Percentiles rank a stretch among this genome's conserved stretches.
These are phyloP conservation scores for Callyntrura guangdongensis DNA, from an alignment of 2,888 invertebrate species.

Conservation along the genomic window DNA sequence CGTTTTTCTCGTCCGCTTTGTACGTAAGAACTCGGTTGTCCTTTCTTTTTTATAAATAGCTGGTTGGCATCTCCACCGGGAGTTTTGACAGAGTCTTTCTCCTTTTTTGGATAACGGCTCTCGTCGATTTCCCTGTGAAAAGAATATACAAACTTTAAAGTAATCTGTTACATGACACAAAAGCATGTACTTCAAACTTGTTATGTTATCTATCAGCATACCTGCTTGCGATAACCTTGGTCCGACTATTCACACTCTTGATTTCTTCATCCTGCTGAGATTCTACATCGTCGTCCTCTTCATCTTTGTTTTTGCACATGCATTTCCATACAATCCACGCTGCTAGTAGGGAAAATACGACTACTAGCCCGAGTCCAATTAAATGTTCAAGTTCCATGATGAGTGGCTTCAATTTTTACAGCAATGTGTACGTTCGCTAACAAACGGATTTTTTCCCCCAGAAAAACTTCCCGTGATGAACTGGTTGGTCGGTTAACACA, in stretches of 20 bases:
- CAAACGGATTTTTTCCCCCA: neutral
- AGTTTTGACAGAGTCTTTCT: neutral
- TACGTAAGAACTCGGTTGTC: slow-evolving; percentile 49
- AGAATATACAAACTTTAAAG: neutral
- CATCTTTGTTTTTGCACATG: slow-evolving; percentile 54
- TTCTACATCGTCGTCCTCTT: slow-evolving; percentile 47
- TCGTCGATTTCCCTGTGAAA: slow-evolving; percentile 34
- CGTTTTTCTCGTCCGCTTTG: slow-evolving; percentile 33
- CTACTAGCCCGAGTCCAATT: slow-evolving; percentile 51
- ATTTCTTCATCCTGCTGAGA: slow-evolving; percentile 49
- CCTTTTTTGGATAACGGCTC: neutral
- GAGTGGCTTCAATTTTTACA: neutral
- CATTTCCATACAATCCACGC: slow-evolving; percentile 69
- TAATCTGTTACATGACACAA: neutral
- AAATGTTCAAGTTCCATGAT: slow-evolving; percentile 65
- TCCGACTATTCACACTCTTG: slow-evolving; percentile 68
- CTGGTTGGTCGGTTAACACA: neutral
- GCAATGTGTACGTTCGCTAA: neutral
- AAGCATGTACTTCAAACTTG: neutral
- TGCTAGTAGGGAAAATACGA: slow-evolving; percentile 45
- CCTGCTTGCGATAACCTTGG: slow-evolving; percentile 61
- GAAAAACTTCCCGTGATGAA: neutral
- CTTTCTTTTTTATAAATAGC: neutral
- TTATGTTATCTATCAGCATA: neutral
- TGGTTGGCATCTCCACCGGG: neutral